Percentiles rank a stretch among this genome's conserved stretches.
Evolutionary conservation across 2,888 invertebrate species (phyloP).

Genomic region (Ornithoptera alexandrae): DNA sequence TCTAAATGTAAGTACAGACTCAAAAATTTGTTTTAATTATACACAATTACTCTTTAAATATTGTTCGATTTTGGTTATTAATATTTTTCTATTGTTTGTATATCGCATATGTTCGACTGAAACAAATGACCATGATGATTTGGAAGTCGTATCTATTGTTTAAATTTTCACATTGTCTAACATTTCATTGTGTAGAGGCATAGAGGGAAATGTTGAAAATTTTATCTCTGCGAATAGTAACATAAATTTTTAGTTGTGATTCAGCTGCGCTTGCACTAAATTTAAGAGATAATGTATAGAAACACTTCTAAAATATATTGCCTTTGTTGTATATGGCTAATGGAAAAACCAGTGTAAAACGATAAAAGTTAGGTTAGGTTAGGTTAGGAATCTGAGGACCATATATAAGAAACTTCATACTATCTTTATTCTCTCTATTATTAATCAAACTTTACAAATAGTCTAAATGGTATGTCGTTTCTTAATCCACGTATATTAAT

Average conservation of each 20-base stretch:
- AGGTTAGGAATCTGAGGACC: not conserved
- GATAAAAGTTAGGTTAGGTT: not conserved
- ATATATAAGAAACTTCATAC: not conserved
- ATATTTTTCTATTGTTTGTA: too few relatives aligned
- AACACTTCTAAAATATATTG: not conserved
- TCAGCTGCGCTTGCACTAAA: not conserved
- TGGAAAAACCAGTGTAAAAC: not conserved
- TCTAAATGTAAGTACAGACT: too few relatives aligned
- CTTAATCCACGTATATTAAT: too few relatives aligned
- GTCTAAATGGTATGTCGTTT: too few relatives aligned
- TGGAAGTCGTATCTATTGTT: constrained; percentile 21
- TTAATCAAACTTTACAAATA: not conserved
- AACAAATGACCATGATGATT: constrained; percentile 19
- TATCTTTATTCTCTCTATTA: not conserved
- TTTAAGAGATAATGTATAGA: not conserved
- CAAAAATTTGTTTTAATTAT: too few relatives aligned
- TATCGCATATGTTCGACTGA: constrained; percentile 12
- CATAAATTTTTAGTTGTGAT: not conserved
- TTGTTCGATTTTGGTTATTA: too few relatives aligned
- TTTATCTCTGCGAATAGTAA: not conserved
- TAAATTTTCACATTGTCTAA: constrained; percentile 18
- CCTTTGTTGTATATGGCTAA: not conserved
- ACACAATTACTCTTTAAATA: too few relatives aligned
- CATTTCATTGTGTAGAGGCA: constrained; percentile 10
- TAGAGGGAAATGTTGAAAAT: constrained; percentile 5